Base-by-base conservation (phyloP, 1,140 invertebrate genomes). In the Drosophila repleta region DNA sequence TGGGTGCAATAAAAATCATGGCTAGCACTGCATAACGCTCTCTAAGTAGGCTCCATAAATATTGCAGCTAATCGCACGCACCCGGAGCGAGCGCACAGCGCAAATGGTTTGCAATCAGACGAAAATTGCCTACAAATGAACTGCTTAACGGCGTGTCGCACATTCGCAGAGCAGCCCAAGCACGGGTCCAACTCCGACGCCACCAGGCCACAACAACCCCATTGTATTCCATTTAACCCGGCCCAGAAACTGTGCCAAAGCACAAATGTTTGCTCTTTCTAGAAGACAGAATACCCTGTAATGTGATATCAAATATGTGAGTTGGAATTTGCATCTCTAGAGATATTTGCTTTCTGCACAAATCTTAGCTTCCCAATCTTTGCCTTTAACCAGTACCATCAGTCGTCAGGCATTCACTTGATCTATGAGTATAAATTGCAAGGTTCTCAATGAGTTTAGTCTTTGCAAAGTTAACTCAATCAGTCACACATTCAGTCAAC, bases 121-220 rank as follows among this genome's bases (percentile, higher is more conserved):
- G 79, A 88, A 87, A 87, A 82, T 76, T 79, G 82, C 82, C 79
- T 87, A 87, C 82, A 87, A 87, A 87, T 87, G 82, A 87, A 88
- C 82, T 87, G 82, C 79, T 87, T 87, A 87, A 87, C 82, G 79
- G 82, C 49, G 83, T 87, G 82, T 88, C 83, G 78, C 82, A 37
- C 82, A 82, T 79, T 82, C 63, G 56, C 39, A 60, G 43, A 64
- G 68, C 39, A 26, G 18, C 62, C 60, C 45, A 46, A 18, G 11
- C 51, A 39, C 35, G 18, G 21, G 45, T 37, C 57, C 49, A 37
- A 52, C 15, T 46, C 57, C 17, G 17, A 35, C 45, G 45, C 41
- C 39, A 41, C 10, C 63, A 71, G 56, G 45, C 48, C 60, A 8
- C n/a, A 63, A 13, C 26, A 55, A 32, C 51, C 71, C 46, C 65